phyloP scores from a whole-genome alignment of 2,797 vertebrate genomes.

The Hirundo rustica region DNA sequence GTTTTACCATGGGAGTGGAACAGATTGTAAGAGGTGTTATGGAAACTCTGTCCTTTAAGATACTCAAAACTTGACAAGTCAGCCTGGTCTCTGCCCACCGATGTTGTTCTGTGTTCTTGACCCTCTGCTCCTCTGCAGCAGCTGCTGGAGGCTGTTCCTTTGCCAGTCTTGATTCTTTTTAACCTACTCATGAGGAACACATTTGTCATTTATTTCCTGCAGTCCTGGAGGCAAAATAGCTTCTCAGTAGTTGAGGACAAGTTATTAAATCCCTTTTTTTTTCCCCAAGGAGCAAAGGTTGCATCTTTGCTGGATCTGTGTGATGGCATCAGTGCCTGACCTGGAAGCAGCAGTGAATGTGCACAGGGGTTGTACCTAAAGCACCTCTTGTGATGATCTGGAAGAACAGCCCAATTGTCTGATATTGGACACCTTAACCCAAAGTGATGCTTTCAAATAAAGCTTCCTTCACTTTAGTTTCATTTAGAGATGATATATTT shows the following conservation, averaged over 20 bases:
- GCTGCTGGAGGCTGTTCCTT: neutral
- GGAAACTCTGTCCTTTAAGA: neutral
- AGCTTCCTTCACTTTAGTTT: neutral
- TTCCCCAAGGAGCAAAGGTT: rapidly evolving
- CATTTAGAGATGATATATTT: neutral
- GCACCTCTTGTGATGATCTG: rapidly evolving
- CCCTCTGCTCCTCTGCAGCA: neutral
- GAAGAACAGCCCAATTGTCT: neutral
- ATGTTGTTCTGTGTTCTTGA: rapidly evolving
- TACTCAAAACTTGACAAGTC: neutral
- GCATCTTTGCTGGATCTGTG: neutral
- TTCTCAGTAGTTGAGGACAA: neutral
- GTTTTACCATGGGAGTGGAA: neutral
- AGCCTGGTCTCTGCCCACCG: neutral
- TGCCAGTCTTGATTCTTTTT: neutral
- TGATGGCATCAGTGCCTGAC: neutral
- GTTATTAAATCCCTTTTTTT: neutral
- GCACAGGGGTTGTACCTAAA: neutral
- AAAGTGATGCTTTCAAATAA: neutral
- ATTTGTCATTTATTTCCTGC: neutral
- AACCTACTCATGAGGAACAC: neutral
- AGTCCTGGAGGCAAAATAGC: neutral
- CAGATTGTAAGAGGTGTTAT: neutral
- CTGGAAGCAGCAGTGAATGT: neutral
- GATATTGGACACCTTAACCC: neutral